phyloP scores from a whole-genome alignment of 2,797 vertebrate species.

The Eutrigla gurnardus region DNA sequence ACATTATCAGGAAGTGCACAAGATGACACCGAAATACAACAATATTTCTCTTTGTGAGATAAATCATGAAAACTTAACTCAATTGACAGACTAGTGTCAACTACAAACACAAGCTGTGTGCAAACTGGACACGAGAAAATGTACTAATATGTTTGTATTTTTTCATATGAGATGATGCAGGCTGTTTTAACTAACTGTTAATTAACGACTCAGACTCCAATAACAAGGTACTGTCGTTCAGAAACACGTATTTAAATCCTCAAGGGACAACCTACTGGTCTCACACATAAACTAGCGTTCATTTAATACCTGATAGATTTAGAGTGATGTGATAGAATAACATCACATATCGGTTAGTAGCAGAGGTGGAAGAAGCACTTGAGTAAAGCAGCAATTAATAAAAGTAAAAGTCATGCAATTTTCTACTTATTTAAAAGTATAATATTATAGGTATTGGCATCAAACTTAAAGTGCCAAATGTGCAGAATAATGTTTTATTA shows the following conservation, averaged over 20 bases:
- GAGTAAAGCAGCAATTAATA: not conserved
- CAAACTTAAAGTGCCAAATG: not conserved
- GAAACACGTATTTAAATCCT: not conserved
- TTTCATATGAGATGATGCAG: not conserved
- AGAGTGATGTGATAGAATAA: not conserved
- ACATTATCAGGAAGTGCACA: not conserved
- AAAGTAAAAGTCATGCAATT: not conserved
- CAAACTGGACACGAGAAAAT: not conserved
- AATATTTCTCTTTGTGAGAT: not conserved
- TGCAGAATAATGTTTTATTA: not conserved
- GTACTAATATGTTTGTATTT: not conserved
- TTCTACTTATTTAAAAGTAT: not conserved
- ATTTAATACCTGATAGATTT: not conserved
- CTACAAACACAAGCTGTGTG: not conserved
- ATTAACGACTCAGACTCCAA: not conserved
- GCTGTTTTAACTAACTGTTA: not conserved
- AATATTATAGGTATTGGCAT: not conserved
- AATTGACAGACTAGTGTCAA: not conserved
- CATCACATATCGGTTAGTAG: not conserved
- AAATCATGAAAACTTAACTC: not conserved
- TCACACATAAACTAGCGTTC: not conserved
- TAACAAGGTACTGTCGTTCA: not conserved
- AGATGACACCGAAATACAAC: not conserved
- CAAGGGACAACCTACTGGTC: too few relatives aligned
- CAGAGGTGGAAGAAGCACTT: not conserved